Evolutionary conservation across 2,888 invertebrate genomes (phyloP).

Genomic region (Lacanobia wlatinum): DNA sequence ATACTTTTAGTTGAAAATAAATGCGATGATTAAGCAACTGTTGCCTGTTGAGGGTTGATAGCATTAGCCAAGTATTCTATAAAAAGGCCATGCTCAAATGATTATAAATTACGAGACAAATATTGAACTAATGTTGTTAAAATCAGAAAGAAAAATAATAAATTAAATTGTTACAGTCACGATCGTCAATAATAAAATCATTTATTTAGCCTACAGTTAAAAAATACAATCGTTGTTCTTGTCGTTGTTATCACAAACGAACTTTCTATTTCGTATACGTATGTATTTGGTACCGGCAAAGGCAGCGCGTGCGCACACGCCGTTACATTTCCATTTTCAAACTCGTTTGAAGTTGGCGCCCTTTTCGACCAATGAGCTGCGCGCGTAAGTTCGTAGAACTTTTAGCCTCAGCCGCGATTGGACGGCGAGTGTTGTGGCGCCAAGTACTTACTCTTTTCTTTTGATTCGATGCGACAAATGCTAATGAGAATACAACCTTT

Average conservation of each 20-base stretch:
- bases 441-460: conserved; percentile 64
- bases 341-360: conserved; percentile 81
- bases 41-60: background rate
- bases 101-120: background rate
- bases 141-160: background rate
- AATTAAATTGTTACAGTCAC: too few relatives aligned
- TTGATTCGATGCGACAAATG: conserved; percentile 47
- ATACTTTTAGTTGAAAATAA: conserved; percentile 21
- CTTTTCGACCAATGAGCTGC: conserved; percentile 78
- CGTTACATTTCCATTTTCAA: conserved; percentile 75
- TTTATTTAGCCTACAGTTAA: too few relatives aligned
- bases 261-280: conserved; percentile 68
- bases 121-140: background rate
- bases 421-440: conserved; percentile 67
- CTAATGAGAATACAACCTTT: conserved; percentile 37
- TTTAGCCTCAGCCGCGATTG: conserved; percentile 82
- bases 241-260: conserved; percentile 36
- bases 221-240: background rate
- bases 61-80: background rate
- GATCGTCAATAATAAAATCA: too few relatives aligned
- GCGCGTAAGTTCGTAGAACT: conserved; percentile 84
- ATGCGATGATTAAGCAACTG: conserved; percentile 9
- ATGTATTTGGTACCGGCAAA: conserved; percentile 59
- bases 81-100: background rate
- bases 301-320: conserved; percentile 71